Evolutionary conservation across 92 coral and sea anemone genomes (phyloP), one percentile per base, ranked within the genome.

Genomic region (Muricea muricata): DNA sequence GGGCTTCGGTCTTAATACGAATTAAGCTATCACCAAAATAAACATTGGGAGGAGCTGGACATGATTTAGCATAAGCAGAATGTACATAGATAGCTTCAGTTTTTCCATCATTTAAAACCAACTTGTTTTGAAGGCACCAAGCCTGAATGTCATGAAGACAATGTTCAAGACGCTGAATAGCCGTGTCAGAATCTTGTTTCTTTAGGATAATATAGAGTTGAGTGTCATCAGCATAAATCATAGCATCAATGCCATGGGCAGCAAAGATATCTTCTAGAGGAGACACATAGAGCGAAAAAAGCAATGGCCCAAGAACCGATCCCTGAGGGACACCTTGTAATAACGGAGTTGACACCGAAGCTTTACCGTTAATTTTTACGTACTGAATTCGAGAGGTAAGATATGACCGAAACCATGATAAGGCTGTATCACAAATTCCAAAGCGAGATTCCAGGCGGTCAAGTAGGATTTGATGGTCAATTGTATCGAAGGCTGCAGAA

Each of bases 111-210:
- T 75, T 75, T 35, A 75, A 58, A 75, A 75, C 41, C 65, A 75
- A 41, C 39, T 75, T 75, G 65, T 75, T 75, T 30, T 48, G 40
- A 48, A 75, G 63, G 65, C 81, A 74, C 80, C 80, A 74, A 52
- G 80, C 34, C 45, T 57, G 37, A 57, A 74, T 74, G 26, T 74
- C 80, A 46, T 74, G 80, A 46, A 74, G 37, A 74, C 80, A 74
- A 29, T 57, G 80, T 46, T 74, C 80, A 33, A 74, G 80, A 33
- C 80, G 80, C 80, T 74, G 80, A 74, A 74, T 46, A 32, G 80
- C 60, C 42, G 39, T 74, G 80, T 21, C 37, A 31, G 80, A 41
- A 46, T 74, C 45, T 18, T 39, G 80, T 74, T 74, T 45, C 80
- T 42, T 57, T 23, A 74, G 42, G 60, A 42, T 42, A 74, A 74